A percentile compares a stretch with the other conserved stretches of the same genome.
Evolutionary conservation across 2,888 invertebrate species (phyloP).

Genomic region (Maniola hyperantus): DNA sequence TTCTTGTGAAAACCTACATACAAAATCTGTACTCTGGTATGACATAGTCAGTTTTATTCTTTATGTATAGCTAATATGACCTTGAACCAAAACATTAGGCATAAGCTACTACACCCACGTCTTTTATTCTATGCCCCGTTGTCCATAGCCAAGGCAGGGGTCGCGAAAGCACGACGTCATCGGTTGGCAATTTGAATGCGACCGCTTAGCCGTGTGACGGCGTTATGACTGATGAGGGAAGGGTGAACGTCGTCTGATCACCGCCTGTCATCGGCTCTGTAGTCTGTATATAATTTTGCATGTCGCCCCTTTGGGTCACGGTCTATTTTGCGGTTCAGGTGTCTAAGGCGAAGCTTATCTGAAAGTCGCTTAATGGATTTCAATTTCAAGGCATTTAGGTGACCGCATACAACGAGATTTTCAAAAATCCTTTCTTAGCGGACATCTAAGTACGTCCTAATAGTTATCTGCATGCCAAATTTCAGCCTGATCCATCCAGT

Average conservation of each 20-base stretch:
- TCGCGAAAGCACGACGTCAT: conserved; percentile 80
- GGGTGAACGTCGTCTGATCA: conserved; percentile 77
- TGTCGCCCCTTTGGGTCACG: conserved; percentile 59
- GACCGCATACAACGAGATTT: background rate
- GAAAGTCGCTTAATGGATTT: background rate
- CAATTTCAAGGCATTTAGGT: background rate
- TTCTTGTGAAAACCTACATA: too few species aligned
- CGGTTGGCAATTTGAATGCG: conserved; percentile 81
- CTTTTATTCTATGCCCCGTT: conserved; percentile 48
- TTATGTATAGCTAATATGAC: background rate
- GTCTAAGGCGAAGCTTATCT: conserved; percentile 24
- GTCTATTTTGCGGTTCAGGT: conserved; percentile 56
- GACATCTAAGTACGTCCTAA: too few species aligned
- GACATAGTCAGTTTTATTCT: background rate
- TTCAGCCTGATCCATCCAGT: too few species aligned
- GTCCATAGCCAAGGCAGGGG: conserved; percentile 72
- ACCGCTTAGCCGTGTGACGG: conserved; percentile 78
- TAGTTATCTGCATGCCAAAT: too few species aligned
- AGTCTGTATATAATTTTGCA: conserved; percentile 71
- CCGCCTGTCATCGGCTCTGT: conserved; percentile 69
- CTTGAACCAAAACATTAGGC: conserved; percentile 8
- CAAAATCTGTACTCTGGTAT: too few species aligned
- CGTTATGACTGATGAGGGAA: conserved; percentile 80
- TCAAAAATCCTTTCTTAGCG: too few species aligned
- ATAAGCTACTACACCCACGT: conserved; percentile 12